Evolutionary conservation across 1,140 invertebrate genomes (phyloP), one percentile per base, ranked within the genome.

Genomic region (Apis laboriosa): DNA sequence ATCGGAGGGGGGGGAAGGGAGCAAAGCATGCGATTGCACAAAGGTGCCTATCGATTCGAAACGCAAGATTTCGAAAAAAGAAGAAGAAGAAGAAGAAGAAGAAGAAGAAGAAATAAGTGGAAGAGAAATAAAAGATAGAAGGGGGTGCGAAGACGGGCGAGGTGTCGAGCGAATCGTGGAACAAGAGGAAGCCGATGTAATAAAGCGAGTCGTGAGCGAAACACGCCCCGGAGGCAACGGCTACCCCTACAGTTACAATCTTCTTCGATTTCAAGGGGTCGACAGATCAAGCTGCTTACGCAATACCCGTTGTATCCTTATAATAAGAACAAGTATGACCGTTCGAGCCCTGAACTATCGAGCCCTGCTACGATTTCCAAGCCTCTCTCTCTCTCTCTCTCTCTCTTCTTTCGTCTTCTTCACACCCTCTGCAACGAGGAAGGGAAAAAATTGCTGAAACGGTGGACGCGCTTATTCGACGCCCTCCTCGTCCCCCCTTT

Each of bases 251-350:
- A 84, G 84, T 90, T 90, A 88, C 86, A 78, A 81, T 76, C 84
- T 88, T 90, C 86, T 91, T 90, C 87, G 89, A 90, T 90, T 90
- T 90, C 88, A 90, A 90, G 76, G 77, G 82, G 74, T 89, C 85
- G 86, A 67, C 86, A 85, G 86, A 90, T 86, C 84, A 89, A 78
- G 79, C 86, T 87, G 86, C 89, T 90, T 88, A 84, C 84, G 87
- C 73, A 88, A 88, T 88, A 79, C 75, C 68, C 61, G 64, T 66
- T 80, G 63, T 83, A 63, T 74, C 72, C 64, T 87, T 86, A 68
- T 84, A 77, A 85, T 80, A 88, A 80, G 87, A 24, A 76, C 80
- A 61, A 75, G 71, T 55, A 78, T 78, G 76, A 72, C 75, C 73
- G 24, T 34, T 17, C 13, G 51, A 55, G 43, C 55, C 71, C 60